Evolutionary conservation across 2,113 vertebrate genomes (phyloP), one percentile per base, ranked within the genome.

Genomic region (Pheucticus melanocephalus): DNA sequence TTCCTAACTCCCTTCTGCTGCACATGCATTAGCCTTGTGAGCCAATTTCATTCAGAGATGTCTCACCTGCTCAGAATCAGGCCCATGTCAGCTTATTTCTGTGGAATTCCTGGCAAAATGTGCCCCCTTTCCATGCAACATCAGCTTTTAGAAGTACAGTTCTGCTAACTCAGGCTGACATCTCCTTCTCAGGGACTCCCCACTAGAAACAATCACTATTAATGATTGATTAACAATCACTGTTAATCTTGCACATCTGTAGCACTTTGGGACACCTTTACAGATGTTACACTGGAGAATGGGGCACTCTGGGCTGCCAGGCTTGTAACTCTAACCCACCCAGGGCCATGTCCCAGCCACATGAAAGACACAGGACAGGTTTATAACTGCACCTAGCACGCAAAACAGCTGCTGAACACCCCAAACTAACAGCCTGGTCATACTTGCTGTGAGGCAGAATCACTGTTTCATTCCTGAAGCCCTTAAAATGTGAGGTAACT

Each of bases 281-380:
- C 19, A 82, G 22, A 15, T 31, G 9, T 27, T 63, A 28, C 42
- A 37, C 24, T 10, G 24, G 33, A 53, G 61, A 39, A 27, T 0
- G 4, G 1, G 1, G 19, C 31, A 82, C 4, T 1, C 16, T 44
- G 54, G 40, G 27, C 47, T 79, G 28, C 66, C 2, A 4, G 28
- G 47, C 16, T 12, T 66, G 10, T 27, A 56, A 48, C 33, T 76
- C 37, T 30, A 42, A 45, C 18, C 6, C 4, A 0, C 5, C 10
- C 72, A 80, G 17, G 35, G 28, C 37, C 11, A 1, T 2, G 4
- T 19, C 35, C 37, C 42, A 68, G 33, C 8, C 50, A 51, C 3
- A 0, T 8, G 13, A 54, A 79, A 35, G 22, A 40, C 14, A 17
- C 11, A 31, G 28, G 25, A 45, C 28, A 54, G 27, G 21, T 71